Evolutionary conservation across 2,888 invertebrate species (phyloP), one percentile per base, ranked within the genome.

Genomic region (Marronus borbonicus): DNA sequence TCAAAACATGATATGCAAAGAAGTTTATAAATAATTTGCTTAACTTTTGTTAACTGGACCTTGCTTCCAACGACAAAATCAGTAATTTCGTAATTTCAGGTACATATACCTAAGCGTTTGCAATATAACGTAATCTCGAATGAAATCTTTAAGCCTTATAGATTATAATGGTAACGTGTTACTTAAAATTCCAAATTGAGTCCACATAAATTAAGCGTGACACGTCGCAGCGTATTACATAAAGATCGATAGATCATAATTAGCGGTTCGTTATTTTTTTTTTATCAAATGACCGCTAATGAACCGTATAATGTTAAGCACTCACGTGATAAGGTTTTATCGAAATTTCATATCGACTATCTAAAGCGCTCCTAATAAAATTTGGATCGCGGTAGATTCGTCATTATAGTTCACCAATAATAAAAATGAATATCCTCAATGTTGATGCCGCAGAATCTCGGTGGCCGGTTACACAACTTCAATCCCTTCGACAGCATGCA

Each of bases 271-370:
- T 50, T 68, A 55, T 55, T 55, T 49, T 68, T 24, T n/a, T 68
- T 44, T 50, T 68, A 68, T 68, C 68, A 39, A 50, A 68, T 68
- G 68, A 68, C 68, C 68, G 68, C 49, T 3, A 28, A 50, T 68
- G 50, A 68, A 68, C 68, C 50, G 28, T 50, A 50, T 50, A 17
- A 68, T 62, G 20, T 55, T 55, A 17, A 55, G 20, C 55, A n/a
- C 2, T 62, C 50, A 50, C 49, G 14, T 50, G 68, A 68, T 68
- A 68, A 50, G 24, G 10, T 24, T 24, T 68, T 68, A 68, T 68
- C 68, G 24, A 50, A 68, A 49, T 52, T 68, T 68, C 50, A 50
- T 68, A 50, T 68, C 68, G 50, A 24, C 50, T 50, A 50, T 68
- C 68, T 50, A 50, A 50, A 68, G 14, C 68, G 24, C 49, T 36